Evolutionary conservation across 2,888 invertebrate species (phyloP).

Genomic region (Ptilodon capucinus): DNA sequence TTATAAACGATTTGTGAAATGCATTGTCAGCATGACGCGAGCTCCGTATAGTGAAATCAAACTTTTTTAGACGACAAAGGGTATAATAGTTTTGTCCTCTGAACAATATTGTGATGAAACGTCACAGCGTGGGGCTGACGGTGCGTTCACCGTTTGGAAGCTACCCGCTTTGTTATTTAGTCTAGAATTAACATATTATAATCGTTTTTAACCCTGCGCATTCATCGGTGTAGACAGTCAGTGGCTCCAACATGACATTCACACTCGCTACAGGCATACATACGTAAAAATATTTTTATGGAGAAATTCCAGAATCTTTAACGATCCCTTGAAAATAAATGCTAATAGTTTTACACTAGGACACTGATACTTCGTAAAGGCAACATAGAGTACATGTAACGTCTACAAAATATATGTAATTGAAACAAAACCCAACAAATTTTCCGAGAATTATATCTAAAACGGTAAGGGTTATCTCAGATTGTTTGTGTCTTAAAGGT

Average conservation of each 20-base stretch:
- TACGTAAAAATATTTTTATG: too few relatives aligned
- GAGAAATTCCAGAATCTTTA: too few relatives aligned
- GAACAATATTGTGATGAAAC: slow-evolving; percentile 71
- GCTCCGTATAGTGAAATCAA: slow-evolving; percentile 54
- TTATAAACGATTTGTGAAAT: slow-evolving; percentile 76
- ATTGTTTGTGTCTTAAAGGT: too few relatives aligned
- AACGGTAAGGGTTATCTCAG: too few relatives aligned
- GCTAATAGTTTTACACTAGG: too few relatives aligned
- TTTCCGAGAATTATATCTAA: too few relatives aligned
- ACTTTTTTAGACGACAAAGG: slow-evolving; percentile 52
- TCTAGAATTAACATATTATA: slow-evolving; percentile 64
- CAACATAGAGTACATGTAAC: too few relatives aligned
- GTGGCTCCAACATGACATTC: slow-evolving; percentile 17
- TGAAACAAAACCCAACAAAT: too few relatives aligned
- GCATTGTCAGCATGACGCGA: slow-evolving; percentile 79
- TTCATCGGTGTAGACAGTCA: slow-evolving; percentile 33
- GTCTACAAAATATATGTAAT: too few relatives aligned
- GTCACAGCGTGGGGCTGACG: slow-evolving; percentile 68
- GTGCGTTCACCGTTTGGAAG: slow-evolving; percentile 70
- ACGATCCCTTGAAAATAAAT: too few relatives aligned
- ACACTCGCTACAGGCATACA: too few relatives aligned
- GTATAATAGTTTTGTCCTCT: slow-evolving; percentile 67
- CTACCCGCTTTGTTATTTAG: slow-evolving; percentile 57
- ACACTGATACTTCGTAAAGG: too few relatives aligned
- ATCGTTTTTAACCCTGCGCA: slow-evolving; percentile 67